Evolutionary conservation across 2,113 vertebrate genomes (phyloP).

Genomic region (Willisornis vidua): DNA sequence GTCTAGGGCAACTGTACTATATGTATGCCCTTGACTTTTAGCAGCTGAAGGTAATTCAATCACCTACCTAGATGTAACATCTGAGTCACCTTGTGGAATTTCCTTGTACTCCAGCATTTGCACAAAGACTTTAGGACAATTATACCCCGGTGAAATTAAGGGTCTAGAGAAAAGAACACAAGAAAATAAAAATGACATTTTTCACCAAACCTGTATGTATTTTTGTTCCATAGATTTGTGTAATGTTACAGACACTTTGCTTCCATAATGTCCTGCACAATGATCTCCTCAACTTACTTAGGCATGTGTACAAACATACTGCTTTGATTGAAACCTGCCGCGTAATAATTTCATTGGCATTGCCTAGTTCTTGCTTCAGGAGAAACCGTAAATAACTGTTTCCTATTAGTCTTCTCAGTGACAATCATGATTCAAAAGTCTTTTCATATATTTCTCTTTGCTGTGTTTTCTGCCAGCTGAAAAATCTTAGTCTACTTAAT

Average conservation of each 20-base stretch:
- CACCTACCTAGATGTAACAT: not conserved
- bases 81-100: slow-evolving; percentile 1
- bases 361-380: not conserved
- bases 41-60: not conserved
- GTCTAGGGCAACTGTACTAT: not conserved
- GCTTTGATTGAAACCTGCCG: not conserved
- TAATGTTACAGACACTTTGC: fast-evolving
- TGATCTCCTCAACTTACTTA: not conserved
- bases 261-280: not conserved
- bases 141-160: not conserved
- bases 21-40: not conserved
- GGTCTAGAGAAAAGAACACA: not conserved
- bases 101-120: not conserved
- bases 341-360: not conserved
- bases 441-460: slow-evolving; percentile 31
- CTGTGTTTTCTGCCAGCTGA: slow-evolving; percentile 4
- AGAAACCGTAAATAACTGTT: slow-evolving; percentile 5
- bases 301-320: not conserved
- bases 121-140: not conserved
- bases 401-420: not conserved
- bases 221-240: not conserved
- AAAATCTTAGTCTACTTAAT: slow-evolving; percentile 35
- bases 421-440: not conserved
- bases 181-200: not conserved
- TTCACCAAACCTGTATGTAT: not conserved